phyloP scores from a whole-genome alignment of 2,888 invertebrate genomes.

The Heteropelma amictum region DNA sequence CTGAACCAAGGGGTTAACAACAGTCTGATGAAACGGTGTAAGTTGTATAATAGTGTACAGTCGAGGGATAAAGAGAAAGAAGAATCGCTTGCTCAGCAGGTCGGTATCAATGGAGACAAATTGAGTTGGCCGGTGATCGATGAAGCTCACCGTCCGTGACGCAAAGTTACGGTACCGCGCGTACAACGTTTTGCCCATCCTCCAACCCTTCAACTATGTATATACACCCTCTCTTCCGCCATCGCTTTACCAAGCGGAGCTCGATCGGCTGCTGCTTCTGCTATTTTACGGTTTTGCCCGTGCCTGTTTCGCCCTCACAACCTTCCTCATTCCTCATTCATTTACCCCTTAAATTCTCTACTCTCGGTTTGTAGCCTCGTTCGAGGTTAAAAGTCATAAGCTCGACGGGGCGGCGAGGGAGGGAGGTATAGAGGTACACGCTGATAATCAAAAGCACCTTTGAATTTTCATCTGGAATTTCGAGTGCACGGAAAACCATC shows the following conservation, averaged over 20 bases:
- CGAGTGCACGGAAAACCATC: no score
- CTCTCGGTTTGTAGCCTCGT: background rate
- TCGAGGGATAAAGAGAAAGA: constrained; percentile 28
- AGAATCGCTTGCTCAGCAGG: constrained; percentile 74
- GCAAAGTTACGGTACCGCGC: constrained; percentile 71
- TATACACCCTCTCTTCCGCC: constrained; percentile 26
- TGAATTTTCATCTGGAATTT: no score
- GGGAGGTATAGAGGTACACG: no score
- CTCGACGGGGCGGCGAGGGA: no score
- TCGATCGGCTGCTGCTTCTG: constrained; percentile 36
- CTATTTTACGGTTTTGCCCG: constrained; percentile 25
- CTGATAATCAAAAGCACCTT: no score
- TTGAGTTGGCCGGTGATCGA: constrained; percentile 77
- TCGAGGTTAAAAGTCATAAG: no score
- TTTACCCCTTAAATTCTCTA: background rate
- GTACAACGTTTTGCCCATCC: constrained; percentile 69
- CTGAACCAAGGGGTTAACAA: constrained; percentile 27
- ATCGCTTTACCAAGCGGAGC: constrained; percentile 29
- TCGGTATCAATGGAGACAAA: constrained; percentile 78
- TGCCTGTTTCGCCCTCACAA: constrained; percentile 23
- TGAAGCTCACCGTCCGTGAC: constrained; percentile 75
- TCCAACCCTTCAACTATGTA: constrained; percentile 50
- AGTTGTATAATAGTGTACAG: background rate
- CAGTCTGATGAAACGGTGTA: constrained; percentile 21
- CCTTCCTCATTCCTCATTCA: background rate